A percentile compares a stretch with the other conserved stretches of the same genome.
phyloP scores from a whole-genome alignment of 1,140 invertebrate genomes.

The Drosophila guanche region DNA sequence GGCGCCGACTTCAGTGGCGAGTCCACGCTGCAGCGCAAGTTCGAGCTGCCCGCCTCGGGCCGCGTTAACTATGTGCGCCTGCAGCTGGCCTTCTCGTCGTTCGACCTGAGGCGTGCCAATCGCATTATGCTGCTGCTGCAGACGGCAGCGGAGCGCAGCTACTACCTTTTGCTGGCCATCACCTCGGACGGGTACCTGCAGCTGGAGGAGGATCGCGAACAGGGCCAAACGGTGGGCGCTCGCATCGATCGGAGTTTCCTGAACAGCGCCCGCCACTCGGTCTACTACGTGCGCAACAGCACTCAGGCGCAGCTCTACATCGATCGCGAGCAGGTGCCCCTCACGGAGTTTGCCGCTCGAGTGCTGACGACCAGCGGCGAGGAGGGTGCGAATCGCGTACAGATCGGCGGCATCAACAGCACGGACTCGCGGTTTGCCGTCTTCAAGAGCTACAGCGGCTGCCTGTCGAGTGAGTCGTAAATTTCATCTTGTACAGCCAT shows the following conservation, averaged over 20 bases:
- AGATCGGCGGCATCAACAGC: conserved; percentile 93
- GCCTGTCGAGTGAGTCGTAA: conserved; percentile 91
- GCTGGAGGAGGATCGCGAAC: conserved; percentile 93
- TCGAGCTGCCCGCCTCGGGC: conserved; percentile 86
- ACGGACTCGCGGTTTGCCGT: conserved; percentile 90
- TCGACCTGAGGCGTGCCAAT: conserved; percentile 89
- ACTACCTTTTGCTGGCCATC: conserved; percentile 91
- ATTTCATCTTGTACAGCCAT: conserved; percentile 64
- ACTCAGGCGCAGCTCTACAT: conserved; percentile 89
- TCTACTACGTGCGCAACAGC: conserved; percentile 91
- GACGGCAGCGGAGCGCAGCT: conserved; percentile 92
- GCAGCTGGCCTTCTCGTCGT: conserved; percentile 92
- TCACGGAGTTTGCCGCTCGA: conserved; percentile 87
- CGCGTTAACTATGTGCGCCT: conserved; percentile 89
- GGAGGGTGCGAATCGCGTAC: conserved; percentile 90
- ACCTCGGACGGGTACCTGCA: conserved; percentile 92
- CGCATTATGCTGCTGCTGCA: conserved; percentile 91
- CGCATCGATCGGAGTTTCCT: conserved; percentile 91
- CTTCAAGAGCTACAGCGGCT: conserved; percentile 94
- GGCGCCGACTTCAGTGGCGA: conserved; percentile 94
- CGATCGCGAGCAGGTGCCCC: conserved; percentile 89
- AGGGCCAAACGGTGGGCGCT: conserved; percentile 87
- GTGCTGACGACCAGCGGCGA: conserved; percentile 87
- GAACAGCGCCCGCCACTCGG: conserved; percentile 91
- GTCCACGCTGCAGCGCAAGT: conserved; percentile 91